These are phyloP conservation scores for Crioceris asparagi DNA, from an alignment of 2,888 invertebrate genomes.

Conservation along the genomic window DNA sequence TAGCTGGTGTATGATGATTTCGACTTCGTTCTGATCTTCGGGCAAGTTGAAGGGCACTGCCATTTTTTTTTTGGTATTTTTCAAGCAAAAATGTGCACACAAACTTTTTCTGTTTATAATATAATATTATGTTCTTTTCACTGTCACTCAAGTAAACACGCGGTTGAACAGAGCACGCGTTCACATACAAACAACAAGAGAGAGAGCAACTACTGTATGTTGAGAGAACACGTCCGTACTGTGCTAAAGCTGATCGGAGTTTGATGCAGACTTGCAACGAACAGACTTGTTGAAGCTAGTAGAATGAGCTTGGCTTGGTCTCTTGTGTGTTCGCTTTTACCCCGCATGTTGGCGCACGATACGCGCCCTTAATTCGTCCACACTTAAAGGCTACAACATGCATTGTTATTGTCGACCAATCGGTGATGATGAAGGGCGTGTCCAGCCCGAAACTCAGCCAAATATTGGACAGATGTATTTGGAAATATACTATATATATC, in stretches of 20 bases:
- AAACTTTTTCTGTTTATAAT: slow-evolving; percentile 14
- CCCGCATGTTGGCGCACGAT: slow-evolving; percentile 21
- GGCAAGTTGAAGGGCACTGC: slow-evolving; percentile 36
- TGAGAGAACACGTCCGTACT: slow-evolving; percentile 24
- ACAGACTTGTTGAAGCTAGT: too few species aligned
- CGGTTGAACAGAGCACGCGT: slow-evolving; percentile 13
- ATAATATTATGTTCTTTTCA: too few species aligned
- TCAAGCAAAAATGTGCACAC: slow-evolving; percentile 10
- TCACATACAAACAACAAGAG: slow-evolving; percentile 2
- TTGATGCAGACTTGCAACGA: too few species aligned
- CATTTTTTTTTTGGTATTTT: too few species aligned
- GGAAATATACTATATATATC: slow-evolving; percentile 26
- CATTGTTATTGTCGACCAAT: slow-evolving; percentile 27
- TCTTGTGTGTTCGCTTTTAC: slow-evolving; percentile 22
- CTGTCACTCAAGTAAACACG: slow-evolving; percentile 15
- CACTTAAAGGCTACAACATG: slow-evolving; percentile 20
- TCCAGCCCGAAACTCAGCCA: slow-evolving; percentile 31
- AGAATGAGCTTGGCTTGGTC: too few species aligned
- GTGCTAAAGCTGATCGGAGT: slow-evolving; percentile 20
- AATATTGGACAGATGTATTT: slow-evolving; percentile 34
- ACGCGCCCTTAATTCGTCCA: slow-evolving; percentile 14
- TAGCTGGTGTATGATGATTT: slow-evolving; percentile 27
- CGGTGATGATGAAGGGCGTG: slow-evolving; percentile 28
- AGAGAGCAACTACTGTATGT: too few species aligned
- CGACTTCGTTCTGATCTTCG: slow-evolving; percentile 31